Evolutionary conservation across 2,113 vertebrate species (phyloP).

Genomic region (Melanerpes aurifrons): DNA sequence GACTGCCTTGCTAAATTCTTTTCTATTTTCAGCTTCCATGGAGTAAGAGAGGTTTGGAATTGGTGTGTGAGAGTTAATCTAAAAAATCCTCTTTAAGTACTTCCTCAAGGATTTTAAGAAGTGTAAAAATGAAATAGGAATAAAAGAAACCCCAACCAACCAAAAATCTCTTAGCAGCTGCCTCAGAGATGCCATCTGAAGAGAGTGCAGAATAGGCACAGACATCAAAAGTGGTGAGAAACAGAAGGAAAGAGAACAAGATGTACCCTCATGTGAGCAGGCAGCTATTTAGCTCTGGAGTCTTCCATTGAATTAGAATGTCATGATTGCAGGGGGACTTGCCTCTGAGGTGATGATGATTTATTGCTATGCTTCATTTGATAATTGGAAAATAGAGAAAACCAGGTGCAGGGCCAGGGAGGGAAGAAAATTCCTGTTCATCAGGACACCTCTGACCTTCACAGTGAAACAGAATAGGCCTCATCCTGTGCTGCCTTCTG

Average conservation of each 20-base stretch:
- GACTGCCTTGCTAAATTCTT: neutral
- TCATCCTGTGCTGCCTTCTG: conserved; percentile 29
- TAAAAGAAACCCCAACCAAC: neutral
- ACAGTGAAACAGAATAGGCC: neutral
- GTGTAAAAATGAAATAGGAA: neutral
- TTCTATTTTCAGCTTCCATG: neutral
- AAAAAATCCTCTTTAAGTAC: neutral
- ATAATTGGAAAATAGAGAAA: conserved; percentile 35
- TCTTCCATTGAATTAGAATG: neutral
- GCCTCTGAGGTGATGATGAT: conserved; percentile 17
- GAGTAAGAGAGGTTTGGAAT: neutral
- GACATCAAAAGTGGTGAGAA: neutral
- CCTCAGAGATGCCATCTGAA: neutral
- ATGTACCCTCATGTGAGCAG: neutral
- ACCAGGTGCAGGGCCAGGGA: neutral
- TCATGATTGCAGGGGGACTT: neutral
- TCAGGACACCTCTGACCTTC: conserved; percentile 21
- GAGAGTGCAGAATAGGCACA: neutral
- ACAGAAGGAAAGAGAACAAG: neutral
- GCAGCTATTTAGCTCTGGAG: neutral
- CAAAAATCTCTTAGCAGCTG: neutral
- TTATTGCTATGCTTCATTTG: conserved; percentile 30
- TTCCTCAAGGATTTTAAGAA: neutral
- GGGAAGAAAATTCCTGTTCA: neutral
- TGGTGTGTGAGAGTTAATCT: neutral